Conservation (phyloP, 2,888 invertebrate genomes). For the Volucella bombylans region DNA sequence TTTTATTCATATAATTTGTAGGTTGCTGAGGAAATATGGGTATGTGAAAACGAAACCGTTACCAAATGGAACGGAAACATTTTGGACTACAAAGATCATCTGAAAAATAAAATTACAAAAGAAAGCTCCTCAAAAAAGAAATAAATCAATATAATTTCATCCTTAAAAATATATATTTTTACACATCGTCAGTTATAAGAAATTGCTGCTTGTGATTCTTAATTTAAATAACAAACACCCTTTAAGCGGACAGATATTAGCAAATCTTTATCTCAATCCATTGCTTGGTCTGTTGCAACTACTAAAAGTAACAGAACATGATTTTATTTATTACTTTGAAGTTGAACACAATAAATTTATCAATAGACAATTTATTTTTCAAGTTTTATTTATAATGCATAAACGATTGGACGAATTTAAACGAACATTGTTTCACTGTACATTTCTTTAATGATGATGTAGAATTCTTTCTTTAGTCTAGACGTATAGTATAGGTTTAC, state of each 20-base stretch:
- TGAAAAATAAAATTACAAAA: slow-evolving; percentile 93
- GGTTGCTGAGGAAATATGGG: slow-evolving; percentile 99
- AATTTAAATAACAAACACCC: slow-evolving; percentile 63
- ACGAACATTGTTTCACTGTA: no score
- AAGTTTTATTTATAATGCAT: not conserved
- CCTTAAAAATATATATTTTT: slow-evolving; percentile 54
- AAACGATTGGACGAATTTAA: not conserved
- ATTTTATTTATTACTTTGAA: slow-evolving; percentile 73
- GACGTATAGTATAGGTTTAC: no score
- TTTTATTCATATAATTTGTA: slow-evolving; percentile 81
- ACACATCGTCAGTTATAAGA: slow-evolving; percentile 58
- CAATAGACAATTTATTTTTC: slow-evolving; percentile 62
- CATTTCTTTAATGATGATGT: no score
- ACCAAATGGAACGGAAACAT: slow-evolving; percentile 99
- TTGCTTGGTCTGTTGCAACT: slow-evolving; percentile 64
- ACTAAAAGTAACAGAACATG: slow-evolving; percentile 54
- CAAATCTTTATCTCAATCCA: slow-evolving; percentile 47
- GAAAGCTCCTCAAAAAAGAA: slow-evolving; percentile 78
- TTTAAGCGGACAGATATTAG: slow-evolving; percentile 53
- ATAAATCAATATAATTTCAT: slow-evolving; percentile 61
- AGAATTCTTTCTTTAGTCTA: no score
- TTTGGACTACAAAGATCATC: slow-evolving; percentile 96
- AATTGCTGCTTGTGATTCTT: slow-evolving; percentile 71
- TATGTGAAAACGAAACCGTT: slow-evolving; percentile 97
- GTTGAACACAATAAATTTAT: slow-evolving; percentile 72